A percentile compares a stretch with the other conserved stretches of the same genome.
These are phyloP conservation scores for Coboldia fuscipes DNA, from an alignment of 1,140 invertebrate genomes.

Conservation along the genomic window DNA sequence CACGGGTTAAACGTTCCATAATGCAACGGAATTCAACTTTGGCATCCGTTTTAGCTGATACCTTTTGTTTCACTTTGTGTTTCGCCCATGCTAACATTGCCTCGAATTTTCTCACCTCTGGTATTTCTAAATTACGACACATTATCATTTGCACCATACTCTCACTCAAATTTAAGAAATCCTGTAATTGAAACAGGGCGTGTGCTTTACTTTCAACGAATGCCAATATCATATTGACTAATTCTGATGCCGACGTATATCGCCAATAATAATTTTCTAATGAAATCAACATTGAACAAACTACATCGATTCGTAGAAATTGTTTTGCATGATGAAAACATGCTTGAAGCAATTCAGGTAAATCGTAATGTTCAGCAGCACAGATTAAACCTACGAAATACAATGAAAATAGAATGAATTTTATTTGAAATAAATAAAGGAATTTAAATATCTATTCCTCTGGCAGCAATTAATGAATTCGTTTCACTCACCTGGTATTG, in stretches of 20 bases:
- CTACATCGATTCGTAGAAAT: slow-evolving; percentile 75
- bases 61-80: slow-evolving; percentile 52
- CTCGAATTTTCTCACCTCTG: slow-evolving; percentile 83
- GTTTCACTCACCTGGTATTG: slow-evolving; percentile 51
- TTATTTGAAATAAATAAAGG: too few species aligned
- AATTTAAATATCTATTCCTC: too few species aligned
- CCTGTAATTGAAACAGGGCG: slow-evolving; percentile 57
- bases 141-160: slow-evolving; percentile 92
- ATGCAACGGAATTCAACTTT: slow-evolving; percentile 79
- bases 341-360: slow-evolving; percentile 78
- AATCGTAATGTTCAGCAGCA: slow-evolving; percentile 82
- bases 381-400: slow-evolving; percentile 48
- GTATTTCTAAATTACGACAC: slow-evolving; percentile 63
- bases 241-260: slow-evolving; percentile 78
- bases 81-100: slow-evolving; percentile 79
- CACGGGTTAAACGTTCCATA: slow-evolving; percentile 72
- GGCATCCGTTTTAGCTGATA: slow-evolving; percentile 53
- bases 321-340: slow-evolving; percentile 92
- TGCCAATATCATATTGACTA: slow-evolving; percentile 84
- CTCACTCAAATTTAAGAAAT: slow-evolving; percentile 73
- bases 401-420: background rate
- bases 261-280: slow-evolving; percentile 91
- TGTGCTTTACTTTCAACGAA: slow-evolving; percentile 72
- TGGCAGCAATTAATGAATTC: too few species aligned
- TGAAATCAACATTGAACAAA: slow-evolving; percentile 77